Evolutionary conservation across 2,888 invertebrate genomes (phyloP), one percentile per base, ranked within the genome.

Genomic region (Hyppa rectilinea): DNA sequence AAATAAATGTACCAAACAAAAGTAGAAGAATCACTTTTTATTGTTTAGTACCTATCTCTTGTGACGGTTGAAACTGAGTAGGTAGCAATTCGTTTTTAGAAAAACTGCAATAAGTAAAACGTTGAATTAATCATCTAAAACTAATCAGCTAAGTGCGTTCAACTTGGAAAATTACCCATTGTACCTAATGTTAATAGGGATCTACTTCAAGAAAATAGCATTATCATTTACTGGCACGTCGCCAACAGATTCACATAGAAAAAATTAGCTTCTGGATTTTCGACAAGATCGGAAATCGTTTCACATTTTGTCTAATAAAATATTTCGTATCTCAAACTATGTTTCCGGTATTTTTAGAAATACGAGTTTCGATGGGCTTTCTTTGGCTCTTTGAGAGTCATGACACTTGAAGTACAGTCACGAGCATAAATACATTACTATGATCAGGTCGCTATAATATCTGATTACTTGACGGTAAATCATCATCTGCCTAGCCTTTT

Each of bases 221-320:
- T 77, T 65, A 65, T 66, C 36, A 72, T 61, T 43, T 31, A 31
- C 47, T 76, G 78, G 73, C 52, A 4, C 0, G 2, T 4, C 20
- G 58, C 78, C 66, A 66, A 64, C 23, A 20, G 58, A 59, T 26
- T 59, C 63, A 38, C 31, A 50, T 20, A 60, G n/a, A 2, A 53
- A 61, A 36, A 61, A 65, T 72, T 50, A 43, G 47, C 7, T 77
- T 36, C 17, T 38, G 31, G 36, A 72, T 52, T 47, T 36, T 52
- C 31, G n/a, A 72, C 52, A 43, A 78, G 40, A 72, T 66, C 40
- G 58, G 45, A 72, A 72, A 43, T 78, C 47, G 56, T 52, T 77
- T 36, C 26, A 62, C 70, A 76, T 59, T 75, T 67, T 40, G 9
- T 75, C 20, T 26, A 26, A 63, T 53, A 71, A 36, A 36, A 63